Evolutionary conservation across 2,113 vertebrate genomes (phyloP).

Genomic region (Sarotherodon lohbergeri): DNA sequence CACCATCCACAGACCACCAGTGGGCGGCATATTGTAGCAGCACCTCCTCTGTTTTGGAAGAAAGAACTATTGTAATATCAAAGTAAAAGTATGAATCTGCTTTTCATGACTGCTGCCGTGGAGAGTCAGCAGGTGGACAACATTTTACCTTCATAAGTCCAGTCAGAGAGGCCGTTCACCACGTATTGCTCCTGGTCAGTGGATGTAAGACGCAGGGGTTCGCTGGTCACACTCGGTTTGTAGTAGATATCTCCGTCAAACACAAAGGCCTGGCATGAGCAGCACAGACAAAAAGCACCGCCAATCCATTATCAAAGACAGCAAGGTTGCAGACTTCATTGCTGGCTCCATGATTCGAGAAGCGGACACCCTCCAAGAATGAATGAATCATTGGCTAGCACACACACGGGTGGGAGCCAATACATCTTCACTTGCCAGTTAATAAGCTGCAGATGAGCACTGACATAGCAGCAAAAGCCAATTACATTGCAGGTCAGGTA

Average conservation of each 20-base stretch:
- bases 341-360: slow-evolving; percentile 10
- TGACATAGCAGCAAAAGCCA: slow-evolving; percentile 17
- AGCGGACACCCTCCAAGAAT: slow-evolving; percentile 14
- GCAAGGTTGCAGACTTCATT: slow-evolving; percentile 1
- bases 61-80: neutral
- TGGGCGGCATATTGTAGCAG: slow-evolving; percentile 68
- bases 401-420: slow-evolving; percentile 14
- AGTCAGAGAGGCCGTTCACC: slow-evolving; percentile 76
- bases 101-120: neutral
- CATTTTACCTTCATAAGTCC: slow-evolving; percentile 77
- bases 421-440: slow-evolving; percentile 36
- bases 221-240: slow-evolving; percentile 61
- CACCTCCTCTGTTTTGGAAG: slow-evolving; percentile 71
- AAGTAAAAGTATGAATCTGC: neutral
- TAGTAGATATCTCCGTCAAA: slow-evolving; percentile 80
- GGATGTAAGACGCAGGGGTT: slow-evolving; percentile 67
- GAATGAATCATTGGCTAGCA: slow-evolving; percentile 27
- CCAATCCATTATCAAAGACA: slow-evolving; percentile 43
- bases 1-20: slow-evolving; percentile 80
- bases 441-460: slow-evolving; percentile 44
- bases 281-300: neutral
- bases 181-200: slow-evolving; percentile 59
- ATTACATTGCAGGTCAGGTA: slow-evolving; percentile 16
- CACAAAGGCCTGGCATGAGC: slow-evolving; percentile 68
- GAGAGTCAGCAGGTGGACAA: neutral